Percentiles rank a stretch among this genome's conserved stretches.
Conservation (phyloP, 2,888 invertebrate genomes). For the Drosophila planitibia region DNA sequence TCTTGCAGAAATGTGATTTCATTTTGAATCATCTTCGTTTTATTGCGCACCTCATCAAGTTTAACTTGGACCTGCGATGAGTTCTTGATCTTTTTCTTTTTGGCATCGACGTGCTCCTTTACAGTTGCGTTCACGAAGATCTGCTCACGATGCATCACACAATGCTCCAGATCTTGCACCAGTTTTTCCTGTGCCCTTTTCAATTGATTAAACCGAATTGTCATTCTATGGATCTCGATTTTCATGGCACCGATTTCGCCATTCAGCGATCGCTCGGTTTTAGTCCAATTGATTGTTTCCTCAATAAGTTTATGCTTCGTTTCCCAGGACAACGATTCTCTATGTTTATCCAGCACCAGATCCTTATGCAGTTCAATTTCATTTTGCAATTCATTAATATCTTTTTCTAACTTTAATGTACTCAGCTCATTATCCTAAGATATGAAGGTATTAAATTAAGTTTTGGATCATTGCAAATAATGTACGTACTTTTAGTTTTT, state of each 20-base stretch:
- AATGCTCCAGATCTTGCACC: conserved; percentile 88
- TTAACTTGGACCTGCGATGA: conserved; percentile 87
- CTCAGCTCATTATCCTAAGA: conserved; percentile 89
- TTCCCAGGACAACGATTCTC: conserved; percentile 92
- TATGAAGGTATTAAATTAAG: not conserved
- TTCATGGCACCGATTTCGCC: conserved; percentile 92
- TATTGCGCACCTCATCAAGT: conserved; percentile 87
- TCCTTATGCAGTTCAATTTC: conserved; percentile 87
- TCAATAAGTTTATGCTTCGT: conserved; percentile 91
- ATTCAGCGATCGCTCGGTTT: conserved; percentile 88
- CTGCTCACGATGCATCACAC: conserved; percentile 88
- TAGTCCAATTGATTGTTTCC: conserved; percentile 90
- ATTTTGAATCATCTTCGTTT: conserved; percentile 86
- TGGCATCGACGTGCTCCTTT: conserved; percentile 86
- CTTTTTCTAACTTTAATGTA: conserved; percentile 89
- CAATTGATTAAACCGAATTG: conserved; percentile 86
- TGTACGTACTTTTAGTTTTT: conserved; percentile 86
- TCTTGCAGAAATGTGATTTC: conserved; percentile 76
- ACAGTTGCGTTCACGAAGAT: conserved; percentile 88
- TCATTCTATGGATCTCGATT: conserved; percentile 93
- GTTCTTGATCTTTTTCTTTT: conserved; percentile 84
- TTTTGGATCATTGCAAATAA: not conserved
- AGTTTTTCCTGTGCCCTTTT: conserved; percentile 84
- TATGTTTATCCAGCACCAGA: conserved; percentile 88
- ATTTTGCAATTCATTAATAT: conserved; percentile 88